Evolutionary conservation across 2,888 invertebrate species (phyloP), one percentile per base, ranked within the genome.

Genomic region (Terebella lapidaria): DNA sequence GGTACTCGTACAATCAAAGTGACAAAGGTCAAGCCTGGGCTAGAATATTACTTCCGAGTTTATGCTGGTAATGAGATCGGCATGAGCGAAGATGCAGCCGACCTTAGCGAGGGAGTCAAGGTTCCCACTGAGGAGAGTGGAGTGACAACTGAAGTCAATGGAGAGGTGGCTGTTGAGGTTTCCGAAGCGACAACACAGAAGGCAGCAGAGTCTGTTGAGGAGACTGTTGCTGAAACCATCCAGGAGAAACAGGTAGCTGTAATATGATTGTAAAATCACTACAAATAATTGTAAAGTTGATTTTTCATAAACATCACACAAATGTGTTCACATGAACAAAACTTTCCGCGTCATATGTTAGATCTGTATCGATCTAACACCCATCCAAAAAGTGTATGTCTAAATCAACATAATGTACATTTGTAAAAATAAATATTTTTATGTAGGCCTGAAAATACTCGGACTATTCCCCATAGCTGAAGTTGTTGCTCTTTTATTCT

Each of bases 1-100:
- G 58, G 46, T 3, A 26, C 51, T 3, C 49, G 51, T 20, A 52
- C 28, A 29, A 59, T 53, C 25, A 53, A 28, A n/a, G 54, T 59
- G 27, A 46, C 49, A 22, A 63, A 65, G 29, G 56, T 65, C 26
- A 65, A 65, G 56, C 54, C 56, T 53, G 63, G 60, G 27, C 64
- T 63, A 24, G 58, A 62, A 28, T 67, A 66, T 53, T 52, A 42
- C 49, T 60, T 65, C 54, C 51, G 63, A 22, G 56, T 67, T 3
- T 67, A 66, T 53, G 65, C 68, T n/a, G 68, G 65, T 53, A 67
- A 63, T 49, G 61, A 63, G 26, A 52, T 56, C 20, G 68, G 67
- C 3, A 56, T 65, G 2, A 62, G 63, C 46, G 57, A 61, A 20
- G 62, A 60, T 22, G 47, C 47, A n/a, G 57, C 57, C 20, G 64